A percentile compares a stretch with the other conserved stretches of the same genome.
Evolutionary conservation across 2,888 invertebrate genomes (phyloP).

Genomic region (Chesias legatella): DNA sequence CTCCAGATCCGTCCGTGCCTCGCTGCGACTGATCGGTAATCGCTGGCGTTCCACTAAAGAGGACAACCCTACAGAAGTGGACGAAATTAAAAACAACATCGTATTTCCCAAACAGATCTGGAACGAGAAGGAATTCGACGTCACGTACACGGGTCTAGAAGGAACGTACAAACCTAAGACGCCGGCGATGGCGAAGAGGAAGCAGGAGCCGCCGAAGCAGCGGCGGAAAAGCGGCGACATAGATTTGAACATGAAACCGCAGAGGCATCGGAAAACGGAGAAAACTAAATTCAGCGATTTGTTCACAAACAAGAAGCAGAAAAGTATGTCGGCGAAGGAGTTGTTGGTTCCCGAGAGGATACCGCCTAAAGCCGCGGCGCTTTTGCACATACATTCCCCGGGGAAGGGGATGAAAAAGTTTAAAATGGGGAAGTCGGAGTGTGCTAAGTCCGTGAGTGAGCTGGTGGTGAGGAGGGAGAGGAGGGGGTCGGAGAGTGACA

Average conservation of each 20-base stretch:
- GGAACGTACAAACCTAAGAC: slow-evolving; percentile 72
- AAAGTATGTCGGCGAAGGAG: slow-evolving; percentile 68
- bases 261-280: slow-evolving; percentile 60
- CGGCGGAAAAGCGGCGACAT: slow-evolving; percentile 69
- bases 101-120: slow-evolving; percentile 63
- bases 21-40: slow-evolving; percentile 83
- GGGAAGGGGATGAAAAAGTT: slow-evolving; percentile 61
- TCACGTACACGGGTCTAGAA: slow-evolving; percentile 68
- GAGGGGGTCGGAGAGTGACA: slow-evolving; percentile 72
- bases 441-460: slow-evolving; percentile 60
- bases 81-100: slow-evolving; percentile 60
- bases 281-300: slow-evolving; percentile 72
- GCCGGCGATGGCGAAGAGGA: slow-evolving; percentile 69
- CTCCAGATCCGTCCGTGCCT: slow-evolving; percentile 85
- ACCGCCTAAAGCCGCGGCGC: slow-evolving; percentile 82
- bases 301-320: slow-evolving; percentile 71
- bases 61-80: slow-evolving; percentile 55
- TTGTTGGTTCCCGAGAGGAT: slow-evolving; percentile 72
- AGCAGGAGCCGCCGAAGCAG: slow-evolving; percentile 53
- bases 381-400: slow-evolving; percentile 79
- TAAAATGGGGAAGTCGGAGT: slow-evolving; percentile 67
- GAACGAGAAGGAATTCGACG: slow-evolving; percentile 66
- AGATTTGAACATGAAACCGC: slow-evolving; percentile 65
- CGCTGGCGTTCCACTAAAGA: slow-evolving; percentile 78
- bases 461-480: slow-evolving; percentile 53